Evolutionary conservation across 2,888 invertebrate species (phyloP).

Genomic region (Gastrophysa polygoni): DNA sequence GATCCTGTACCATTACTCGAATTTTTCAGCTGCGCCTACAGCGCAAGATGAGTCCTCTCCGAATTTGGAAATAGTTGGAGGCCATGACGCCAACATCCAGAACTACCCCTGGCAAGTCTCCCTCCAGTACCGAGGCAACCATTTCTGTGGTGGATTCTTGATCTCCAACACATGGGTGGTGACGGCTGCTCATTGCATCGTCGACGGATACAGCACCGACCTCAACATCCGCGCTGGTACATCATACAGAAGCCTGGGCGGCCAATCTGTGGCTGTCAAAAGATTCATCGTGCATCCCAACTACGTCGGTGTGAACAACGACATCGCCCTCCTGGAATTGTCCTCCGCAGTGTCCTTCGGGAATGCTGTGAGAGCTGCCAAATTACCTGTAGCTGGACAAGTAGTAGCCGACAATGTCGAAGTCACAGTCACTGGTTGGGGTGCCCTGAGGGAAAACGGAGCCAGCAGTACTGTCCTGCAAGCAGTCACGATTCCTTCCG

Average conservation of each 20-base stretch:
- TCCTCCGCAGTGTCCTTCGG: neutral
- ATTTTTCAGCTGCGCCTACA: slow-evolving; percentile 1
- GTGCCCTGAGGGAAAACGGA: neutral
- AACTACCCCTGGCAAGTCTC: slow-evolving; percentile 10
- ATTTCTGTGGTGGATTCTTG: slow-evolving; percentile 17
- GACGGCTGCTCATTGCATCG: slow-evolving; percentile 16
- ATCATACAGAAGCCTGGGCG: slow-evolving; percentile 12
- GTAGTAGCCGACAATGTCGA: slow-evolving; percentile 7
- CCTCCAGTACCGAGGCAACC: neutral
- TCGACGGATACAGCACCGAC: neutral
- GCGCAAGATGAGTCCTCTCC: neutral
- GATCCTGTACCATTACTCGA: too few relatives aligned
- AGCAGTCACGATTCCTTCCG: neutral
- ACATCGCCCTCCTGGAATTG: slow-evolving; percentile 26
- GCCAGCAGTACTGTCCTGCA: neutral
- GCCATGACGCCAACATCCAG: slow-evolving; percentile 1
- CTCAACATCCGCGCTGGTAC: slow-evolving; percentile 14
- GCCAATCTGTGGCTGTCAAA: slow-evolving; percentile 19
- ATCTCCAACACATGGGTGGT: slow-evolving; percentile 14
- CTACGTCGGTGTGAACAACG: slow-evolving; percentile 20
- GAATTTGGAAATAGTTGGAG: slow-evolving; percentile 13
- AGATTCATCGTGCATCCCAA: slow-evolving; percentile 20
- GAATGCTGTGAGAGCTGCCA: neutral
- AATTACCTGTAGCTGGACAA: slow-evolving; percentile 8
- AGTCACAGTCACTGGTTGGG: slow-evolving; percentile 21